A percentile compares a stretch with the other conserved stretches of the same genome.
Conservation (phyloP, 1,140 invertebrate species). For the Drosophila ogumai region DNA sequence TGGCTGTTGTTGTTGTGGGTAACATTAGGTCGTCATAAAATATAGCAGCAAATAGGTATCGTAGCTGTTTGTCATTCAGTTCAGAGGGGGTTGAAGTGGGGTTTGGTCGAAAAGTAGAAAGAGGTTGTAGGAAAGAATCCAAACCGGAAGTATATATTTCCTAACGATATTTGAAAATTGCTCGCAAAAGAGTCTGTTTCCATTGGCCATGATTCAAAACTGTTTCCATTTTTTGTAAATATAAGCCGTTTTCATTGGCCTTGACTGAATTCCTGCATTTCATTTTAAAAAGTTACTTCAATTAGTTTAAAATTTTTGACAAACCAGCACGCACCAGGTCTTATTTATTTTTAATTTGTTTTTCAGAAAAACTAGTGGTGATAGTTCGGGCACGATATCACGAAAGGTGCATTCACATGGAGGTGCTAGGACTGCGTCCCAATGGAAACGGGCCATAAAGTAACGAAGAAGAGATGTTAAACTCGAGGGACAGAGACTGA, state of each 20-base stretch:
- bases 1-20: constrained; percentile 55
- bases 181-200: neutral
- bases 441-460: neutral
- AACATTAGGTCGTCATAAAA: constrained; percentile 77
- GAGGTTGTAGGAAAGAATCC: neutral
- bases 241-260: neutral
- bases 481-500: constrained; percentile 17
- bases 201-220: neutral
- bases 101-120: constrained; percentile 13
- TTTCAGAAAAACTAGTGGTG: neutral
- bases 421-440: neutral
- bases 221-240: neutral
- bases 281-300: neutral
- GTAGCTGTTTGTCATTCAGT: constrained; percentile 68
- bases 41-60: constrained; percentile 79
- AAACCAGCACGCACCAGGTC: constrained; percentile 4
- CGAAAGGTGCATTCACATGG: constrained; percentile 2
- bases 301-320: constrained; percentile 15
- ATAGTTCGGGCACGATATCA: constrained; percentile 12
- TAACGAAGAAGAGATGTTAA: neutral
- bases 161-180: neutral
- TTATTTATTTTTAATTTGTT: neutral
- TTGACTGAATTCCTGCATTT: neutral
- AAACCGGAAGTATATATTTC: constrained; percentile 12
- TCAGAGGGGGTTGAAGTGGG: constrained; percentile 31